Evolutionary conservation across 2,797 vertebrate species (phyloP).

Genomic region (Mormyrus hasselquistii): DNA sequence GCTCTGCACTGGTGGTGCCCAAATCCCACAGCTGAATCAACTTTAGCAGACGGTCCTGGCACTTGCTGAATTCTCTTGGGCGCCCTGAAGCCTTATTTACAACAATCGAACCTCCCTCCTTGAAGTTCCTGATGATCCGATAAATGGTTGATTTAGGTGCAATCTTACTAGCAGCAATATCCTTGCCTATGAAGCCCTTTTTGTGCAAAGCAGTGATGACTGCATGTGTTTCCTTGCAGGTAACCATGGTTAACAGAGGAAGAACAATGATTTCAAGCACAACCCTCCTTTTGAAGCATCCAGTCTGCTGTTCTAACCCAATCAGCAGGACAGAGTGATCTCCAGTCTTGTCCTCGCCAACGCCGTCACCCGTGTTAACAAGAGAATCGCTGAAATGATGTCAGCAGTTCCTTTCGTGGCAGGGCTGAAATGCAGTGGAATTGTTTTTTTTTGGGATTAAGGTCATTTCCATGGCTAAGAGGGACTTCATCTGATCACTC

Average conservation of each 20-base stretch:
- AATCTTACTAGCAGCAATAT: neutral
- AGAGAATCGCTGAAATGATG: neutral
- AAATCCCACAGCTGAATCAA: neutral
- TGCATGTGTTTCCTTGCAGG: neutral
- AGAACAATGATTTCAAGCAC: neutral
- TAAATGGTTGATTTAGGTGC: neutral
- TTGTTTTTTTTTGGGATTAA: neutral
- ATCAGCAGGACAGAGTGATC: neutral
- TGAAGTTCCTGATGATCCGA: neutral
- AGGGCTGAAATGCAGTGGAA: neutral
- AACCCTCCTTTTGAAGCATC: neutral
- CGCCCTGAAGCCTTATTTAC: neutral
- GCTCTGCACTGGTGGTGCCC: neutral
- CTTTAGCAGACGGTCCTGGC: neutral
- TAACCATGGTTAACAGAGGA: neutral
- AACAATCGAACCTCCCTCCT: neutral
- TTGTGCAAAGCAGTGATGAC: neutral
- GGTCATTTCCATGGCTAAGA: neutral
- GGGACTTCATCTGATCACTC: neutral
- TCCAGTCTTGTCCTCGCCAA: neutral
- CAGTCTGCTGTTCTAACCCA: neutral
- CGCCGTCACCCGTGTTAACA: neutral
- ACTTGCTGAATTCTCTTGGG: neutral
- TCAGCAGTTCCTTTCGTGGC: neutral
- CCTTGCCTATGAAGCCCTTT: neutral